Evolutionary conservation across 2,113 vertebrate genomes (phyloP), one percentile per base, ranked within the genome.

Genomic region (Centropristis striata): DNA sequence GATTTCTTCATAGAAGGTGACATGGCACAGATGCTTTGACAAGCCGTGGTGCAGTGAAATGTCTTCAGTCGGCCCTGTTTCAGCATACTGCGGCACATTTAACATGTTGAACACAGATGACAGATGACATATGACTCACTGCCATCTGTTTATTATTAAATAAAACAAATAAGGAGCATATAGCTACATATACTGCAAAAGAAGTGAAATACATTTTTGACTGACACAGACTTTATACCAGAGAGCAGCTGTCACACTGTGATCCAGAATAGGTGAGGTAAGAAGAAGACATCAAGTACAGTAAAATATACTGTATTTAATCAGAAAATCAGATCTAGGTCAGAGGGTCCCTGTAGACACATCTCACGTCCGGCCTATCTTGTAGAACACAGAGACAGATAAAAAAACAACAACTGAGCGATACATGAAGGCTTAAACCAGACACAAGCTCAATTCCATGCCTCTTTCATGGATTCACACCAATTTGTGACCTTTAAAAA

Each of bases 91-190:
- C 23, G 23, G 44, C 32, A 82, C 41, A 65, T 32, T 58, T 32
- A 73, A 67, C 32, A 32, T 32, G 32, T 32, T 32, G 32, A 6
- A 32, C 32, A 32, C 32, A 32, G 32, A 32, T 32, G 32, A 32
- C 32, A 32, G 32, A 32, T 32, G 32, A 32, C 27, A 23, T 21
- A 60, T 60, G 66, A 83, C 63, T 80, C 69, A 74, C 25, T 50
- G 67, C 70, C 28, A 53, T 70, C 74, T 81, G 80, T 59, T 81
- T 57, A 51, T 63, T 57, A 55, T 74, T 49, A 37, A 73, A 76
- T 58, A 21, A 72, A 71, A 72, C 21, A 67, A 69, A 46, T 18
- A 9, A 58, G 73, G 39, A 81, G 37, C 25, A 68, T 44, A 80
- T 28, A 49, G 20, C 12, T 27, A 23, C 14, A 79, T 23, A 67